A percentile compares a stretch with the other conserved stretches of the same genome.
phyloP scores from a whole-genome alignment of 2,888 invertebrate species.

The Clivina fossor region DNA sequence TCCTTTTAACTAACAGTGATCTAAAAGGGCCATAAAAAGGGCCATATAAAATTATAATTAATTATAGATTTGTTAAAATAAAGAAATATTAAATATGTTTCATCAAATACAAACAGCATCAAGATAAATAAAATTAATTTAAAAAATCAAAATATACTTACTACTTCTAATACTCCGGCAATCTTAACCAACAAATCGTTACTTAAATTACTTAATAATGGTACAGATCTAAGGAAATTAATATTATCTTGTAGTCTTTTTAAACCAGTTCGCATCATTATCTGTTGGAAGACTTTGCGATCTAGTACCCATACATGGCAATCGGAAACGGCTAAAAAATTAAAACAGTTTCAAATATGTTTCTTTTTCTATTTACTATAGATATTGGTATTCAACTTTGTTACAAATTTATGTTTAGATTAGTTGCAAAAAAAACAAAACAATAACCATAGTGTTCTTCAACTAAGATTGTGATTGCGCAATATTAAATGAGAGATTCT shows the following conservation, averaged over 20 bases:
- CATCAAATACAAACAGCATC: slow-evolving; percentile 2
- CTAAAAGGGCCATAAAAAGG: no score
- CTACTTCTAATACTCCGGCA: slow-evolving; percentile 71
- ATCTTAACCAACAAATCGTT: slow-evolving; percentile 65
- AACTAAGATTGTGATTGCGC: no score
- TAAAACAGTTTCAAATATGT: not conserved
- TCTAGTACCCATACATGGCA: slow-evolving; percentile 71
- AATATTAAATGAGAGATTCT: no score
- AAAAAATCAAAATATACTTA: slow-evolving; percentile 51
- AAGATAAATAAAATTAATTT: not conserved
- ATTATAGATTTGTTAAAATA: no score
- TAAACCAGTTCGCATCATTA: slow-evolving; percentile 71
- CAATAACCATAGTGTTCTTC: no score
- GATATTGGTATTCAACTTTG: no score
- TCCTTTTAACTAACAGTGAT: no score
- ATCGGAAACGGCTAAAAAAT: slow-evolving; percentile 59
- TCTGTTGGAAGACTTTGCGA: slow-evolving; percentile 67
- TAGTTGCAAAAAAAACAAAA: no score
- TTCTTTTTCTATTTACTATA: not conserved
- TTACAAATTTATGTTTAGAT: no score
- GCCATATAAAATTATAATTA: no score
- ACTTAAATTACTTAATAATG: slow-evolving; percentile 60
- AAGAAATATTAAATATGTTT: not conserved
- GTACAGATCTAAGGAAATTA: slow-evolving; percentile 65
- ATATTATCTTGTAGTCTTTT: slow-evolving; percentile 68